These are phyloP conservation scores for Zootoca vivipara DNA, from an alignment of 2,113 vertebrate species.

Conservation along the genomic window DNA sequence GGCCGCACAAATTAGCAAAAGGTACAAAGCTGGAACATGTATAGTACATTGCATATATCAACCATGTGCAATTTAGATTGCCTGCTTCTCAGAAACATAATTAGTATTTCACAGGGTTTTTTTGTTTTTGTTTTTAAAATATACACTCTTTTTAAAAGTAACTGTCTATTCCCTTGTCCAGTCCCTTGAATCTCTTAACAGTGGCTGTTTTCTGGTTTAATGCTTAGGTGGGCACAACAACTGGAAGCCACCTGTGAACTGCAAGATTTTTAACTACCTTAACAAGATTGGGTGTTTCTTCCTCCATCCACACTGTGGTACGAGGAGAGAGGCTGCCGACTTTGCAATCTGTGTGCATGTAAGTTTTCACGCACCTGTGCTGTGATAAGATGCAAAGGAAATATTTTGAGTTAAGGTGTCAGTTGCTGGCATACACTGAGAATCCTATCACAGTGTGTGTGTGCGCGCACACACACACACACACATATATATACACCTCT, in stretches of 20 bases:
- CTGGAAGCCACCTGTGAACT: conserved; percentile 81
- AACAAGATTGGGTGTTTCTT: conserved; percentile 84
- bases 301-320: conserved; percentile 81
- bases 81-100: background rate
- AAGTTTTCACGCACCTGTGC: conserved; percentile 42
- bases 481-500: too few relatives aligned
- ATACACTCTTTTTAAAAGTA: background rate
- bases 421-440: background rate
- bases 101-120: background rate
- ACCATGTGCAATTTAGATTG: background rate
- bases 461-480: too few relatives aligned
- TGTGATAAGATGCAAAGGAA: background rate
- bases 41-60: background rate
- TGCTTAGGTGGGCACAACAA: conserved; percentile 74
- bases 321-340: conserved; percentile 81
- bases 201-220: background rate
- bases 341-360: conserved; percentile 85
- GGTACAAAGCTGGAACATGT: background rate
- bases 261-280: conserved; percentile 80
- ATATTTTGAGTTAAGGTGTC: background rate
- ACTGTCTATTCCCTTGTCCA: background rate
- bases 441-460: background rate
- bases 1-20: too few relatives aligned
- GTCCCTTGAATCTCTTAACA: background rate
- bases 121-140: background rate